Evolutionary conservation across 2,113 vertebrate genomes (phyloP), one percentile per base, ranked within the genome.

Genomic region (Sinocyclocheilus rhinocerous): DNA sequence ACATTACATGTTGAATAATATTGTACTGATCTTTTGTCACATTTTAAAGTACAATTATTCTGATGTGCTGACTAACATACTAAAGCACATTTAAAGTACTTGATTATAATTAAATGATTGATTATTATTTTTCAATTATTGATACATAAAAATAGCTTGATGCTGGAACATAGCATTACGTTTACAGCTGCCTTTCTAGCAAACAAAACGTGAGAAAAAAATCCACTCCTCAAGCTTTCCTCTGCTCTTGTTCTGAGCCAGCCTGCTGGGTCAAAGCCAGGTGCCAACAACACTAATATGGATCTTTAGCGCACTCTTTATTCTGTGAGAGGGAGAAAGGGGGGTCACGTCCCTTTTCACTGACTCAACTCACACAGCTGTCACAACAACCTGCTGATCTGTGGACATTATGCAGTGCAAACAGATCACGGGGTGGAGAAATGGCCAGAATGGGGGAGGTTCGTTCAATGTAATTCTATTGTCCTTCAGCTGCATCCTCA

Each of bases 331-430:
- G 72, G 11, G 42, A 48, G 72, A 76, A 75, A 67, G n/a, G 24
- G 39, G 20, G 22, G 79, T 84, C 42, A 15, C 1, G 36, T 72
- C 36, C 36, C 69, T 72, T 76, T 76, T 77, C 81, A 87, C 61
- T n/a, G n/a, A 59, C n/a, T 26, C 29, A 33, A 69, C 70, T 88
- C 72, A 36, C 89, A 90, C 90, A 90, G 87, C 90, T 93, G 91
- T 91, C 87, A 80, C 88, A 84, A 87, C 85, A 88, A 80, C 86
- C 87, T 55, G 85, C 83, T 90, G 87, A 82, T 89, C 87, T 92
- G 91, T 88, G 78, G 90, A 92, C 90, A 89, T 87, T 87, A 85
- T 59, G 69, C 84, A 86, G 84, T 39, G 59, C 81, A 89, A 86
- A 90, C 79, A 83, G 76, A 52, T 75, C 69, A 82, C 39, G 81